Base-by-base conservation (phyloP, 2,888 invertebrate genomes). In the Tipula confusa region DNA sequence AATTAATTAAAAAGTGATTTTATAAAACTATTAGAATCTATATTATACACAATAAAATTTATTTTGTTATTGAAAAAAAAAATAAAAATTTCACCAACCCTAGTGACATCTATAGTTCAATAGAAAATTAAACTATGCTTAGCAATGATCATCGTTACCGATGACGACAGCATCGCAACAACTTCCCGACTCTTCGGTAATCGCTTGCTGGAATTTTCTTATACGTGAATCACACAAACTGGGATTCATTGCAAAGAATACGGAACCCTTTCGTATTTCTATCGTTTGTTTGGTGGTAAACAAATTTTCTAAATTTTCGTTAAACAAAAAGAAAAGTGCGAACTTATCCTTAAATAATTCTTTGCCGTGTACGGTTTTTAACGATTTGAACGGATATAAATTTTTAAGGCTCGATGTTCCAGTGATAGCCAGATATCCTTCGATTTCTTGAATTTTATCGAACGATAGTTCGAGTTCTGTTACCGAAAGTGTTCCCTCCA, bases 161-260 rank as follows among this genome's bases (percentile, higher is more conserved):
- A 82, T 82, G 11, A 33, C 36, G 33, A 82, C 29, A 18, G 82
- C 33, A 82, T 82, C 82, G 18, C 82, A 82, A 36, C 82, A 82
- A 11, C 31, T 33, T 33, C 82, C 82, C 5, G 82, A 82, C 4
- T 33, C 18, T 15, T 33, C 82, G 1, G 82, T 82, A 15, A 33
- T 33, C 0, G 33, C 9, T 82, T 82, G 82, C 9, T 82, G 82
- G 18, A 33, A 33, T 82, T 82, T 33, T 36, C 82, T 5, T 82
- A 82, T 82, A 18, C 33, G 31, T 7, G 31, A 33, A 33, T 29
- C 29, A 18, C 82, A 82, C 18, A 82, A 82, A 18, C 82, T 82
- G 1, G 82, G 82, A 36, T 82, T 82, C 82, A 82, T 82, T 18
- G 82, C 82, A 82, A 82, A 82, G 18, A 82, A 82, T 82, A 82